Evolutionary conservation across 2,113 vertebrate species (phyloP).

Genomic region (Lethenteron reissneri): DNA sequence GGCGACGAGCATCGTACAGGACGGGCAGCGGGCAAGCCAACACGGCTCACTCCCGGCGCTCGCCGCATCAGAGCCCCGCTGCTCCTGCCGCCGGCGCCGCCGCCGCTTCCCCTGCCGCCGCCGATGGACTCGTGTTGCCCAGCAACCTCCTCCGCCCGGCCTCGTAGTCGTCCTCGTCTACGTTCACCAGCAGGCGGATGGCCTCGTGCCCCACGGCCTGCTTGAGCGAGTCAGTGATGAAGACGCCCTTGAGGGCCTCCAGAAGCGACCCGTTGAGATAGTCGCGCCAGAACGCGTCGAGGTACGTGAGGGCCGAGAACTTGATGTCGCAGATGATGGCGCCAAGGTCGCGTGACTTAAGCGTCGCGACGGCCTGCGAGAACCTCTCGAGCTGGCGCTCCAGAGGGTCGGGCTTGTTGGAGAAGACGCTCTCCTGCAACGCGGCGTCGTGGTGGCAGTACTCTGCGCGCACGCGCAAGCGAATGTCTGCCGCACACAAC

Average conservation of each 20-base stretch:
- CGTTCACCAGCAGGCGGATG: constrained; percentile 85
- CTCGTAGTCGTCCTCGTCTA: constrained; percentile 92
- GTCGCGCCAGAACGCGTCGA: constrained; percentile 95
- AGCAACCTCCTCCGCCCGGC: constrained; percentile 72
- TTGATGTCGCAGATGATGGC: constrained; percentile 98
- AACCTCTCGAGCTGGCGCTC: constrained; percentile 88
- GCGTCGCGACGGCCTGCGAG: constrained; percentile 88
- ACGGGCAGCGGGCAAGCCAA: no score
- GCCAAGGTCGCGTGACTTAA: constrained; percentile 76
- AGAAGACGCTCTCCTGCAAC: constrained; percentile 81
- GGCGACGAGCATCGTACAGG: no score
- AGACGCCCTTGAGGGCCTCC: constrained; percentile 83
- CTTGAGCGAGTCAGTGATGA: constrained; percentile 93
- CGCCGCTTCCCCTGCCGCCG: no score
- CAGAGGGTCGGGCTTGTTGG: constrained; percentile 79
- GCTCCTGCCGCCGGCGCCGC: no score
- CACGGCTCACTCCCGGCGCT: no score
- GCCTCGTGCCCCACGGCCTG: constrained; percentile 88
- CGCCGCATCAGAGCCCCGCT: no score
- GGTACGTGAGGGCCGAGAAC: constrained; percentile 89
- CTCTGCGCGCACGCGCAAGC: constrained; percentile 69
- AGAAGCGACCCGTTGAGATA: constrained; percentile 86
- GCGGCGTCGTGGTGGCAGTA: constrained; percentile 90
- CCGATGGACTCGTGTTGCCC: constrained; percentile 36
- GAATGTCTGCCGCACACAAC: constrained; percentile 37